Base-by-base conservation (phyloP, 2,797 vertebrate genomes). In the Rhyacichthys aspro region DNA sequence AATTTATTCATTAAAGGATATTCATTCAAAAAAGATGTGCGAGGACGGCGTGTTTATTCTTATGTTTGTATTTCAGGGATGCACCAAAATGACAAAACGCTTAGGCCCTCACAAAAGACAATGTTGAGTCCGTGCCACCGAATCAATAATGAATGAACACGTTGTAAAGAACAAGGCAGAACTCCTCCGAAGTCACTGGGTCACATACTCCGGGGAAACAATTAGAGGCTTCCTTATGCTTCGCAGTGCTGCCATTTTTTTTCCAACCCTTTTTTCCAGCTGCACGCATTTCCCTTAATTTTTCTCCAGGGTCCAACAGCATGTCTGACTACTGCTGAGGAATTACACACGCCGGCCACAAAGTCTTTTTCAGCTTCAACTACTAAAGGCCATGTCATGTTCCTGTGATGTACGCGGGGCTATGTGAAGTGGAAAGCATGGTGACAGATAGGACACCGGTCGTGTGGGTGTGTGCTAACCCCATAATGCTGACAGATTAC, bases 401-500 rank as follows among this genome's bases (percentile, higher is more conserved):
- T 62, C 59, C 7, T n/a, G 62, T 87, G 84, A 86, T 89, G 11
- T 72, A 83, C 84, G 74, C 38, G 47, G 50, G 74, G 58, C 64
- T 66, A 46, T 68, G 76, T 74, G 84, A 83, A 90, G 73, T 73
- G 74, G 73, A 81, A 76, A 84, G 74, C 45, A 52, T 48, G 73
- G 82, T 89, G 91, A 90, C 74, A 16, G 82, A 89, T 84, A 79
- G 79, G 77, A 87, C 78, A 58, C 64, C 66, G 62, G 81, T 83
- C 32, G 9, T 79, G 74, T 14, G 65, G 73, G 72, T 81, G 79
- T 76, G 71, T 70, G 84, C 84, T 87, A 90, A 84, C 87, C 78
- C 86, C 78, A 78, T 89, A 90, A 89, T 88, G 80, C 88, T 88
- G 88, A 89, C 86, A 90, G 90, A 91, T 90, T 90, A 88, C 81